phyloP scores from a whole-genome alignment of 2,888 invertebrate species.

The Hermaeophaga mercurialis region DNA sequence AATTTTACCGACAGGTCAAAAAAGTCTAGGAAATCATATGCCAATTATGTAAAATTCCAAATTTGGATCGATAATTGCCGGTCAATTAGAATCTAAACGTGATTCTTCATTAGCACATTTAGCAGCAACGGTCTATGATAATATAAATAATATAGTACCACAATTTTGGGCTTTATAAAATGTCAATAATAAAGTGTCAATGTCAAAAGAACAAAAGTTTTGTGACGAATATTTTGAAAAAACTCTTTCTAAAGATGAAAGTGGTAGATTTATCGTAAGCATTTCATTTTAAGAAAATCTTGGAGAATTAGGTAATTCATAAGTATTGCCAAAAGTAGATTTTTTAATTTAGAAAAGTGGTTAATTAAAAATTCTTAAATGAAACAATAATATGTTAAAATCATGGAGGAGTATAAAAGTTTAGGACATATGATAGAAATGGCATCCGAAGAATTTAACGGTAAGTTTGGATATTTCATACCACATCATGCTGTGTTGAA shows the following conservation, averaged over 20 bases:
- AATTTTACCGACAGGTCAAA: conserved; percentile 14
- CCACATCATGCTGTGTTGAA: conserved; percentile 27
- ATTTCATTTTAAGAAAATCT: conserved; percentile 26
- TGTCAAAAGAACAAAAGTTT: conserved; percentile 19
- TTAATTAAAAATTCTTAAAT: conserved; percentile 22
- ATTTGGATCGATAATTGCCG: conserved; percentile 20
- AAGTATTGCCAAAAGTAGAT: conserved; percentile 29
- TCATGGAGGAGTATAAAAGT: conserved; percentile 28
- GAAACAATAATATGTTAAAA: conserved; percentile 23
- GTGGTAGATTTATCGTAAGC: conserved; percentile 28
- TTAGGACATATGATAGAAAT: too few species aligned
- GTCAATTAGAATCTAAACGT: conserved; percentile 6
- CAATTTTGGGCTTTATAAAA: conserved; percentile 22
- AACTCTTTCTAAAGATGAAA: too few species aligned
- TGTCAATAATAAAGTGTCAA: background rate
- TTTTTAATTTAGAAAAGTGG: conserved; percentile 30
- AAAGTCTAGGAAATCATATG: conserved; percentile 12
- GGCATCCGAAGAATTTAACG: conserved; percentile 24
- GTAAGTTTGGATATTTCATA: conserved; percentile 15
- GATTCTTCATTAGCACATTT: background rate
- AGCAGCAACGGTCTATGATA: background rate
- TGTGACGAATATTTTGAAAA: too few species aligned
- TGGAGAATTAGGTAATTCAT: conserved; percentile 30
- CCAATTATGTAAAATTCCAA: conserved; percentile 16
- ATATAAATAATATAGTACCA: conserved; percentile 8